Base-by-base conservation (phyloP, 2,113 vertebrate genomes). In the Paracanthobrama guichenoti region DNA sequence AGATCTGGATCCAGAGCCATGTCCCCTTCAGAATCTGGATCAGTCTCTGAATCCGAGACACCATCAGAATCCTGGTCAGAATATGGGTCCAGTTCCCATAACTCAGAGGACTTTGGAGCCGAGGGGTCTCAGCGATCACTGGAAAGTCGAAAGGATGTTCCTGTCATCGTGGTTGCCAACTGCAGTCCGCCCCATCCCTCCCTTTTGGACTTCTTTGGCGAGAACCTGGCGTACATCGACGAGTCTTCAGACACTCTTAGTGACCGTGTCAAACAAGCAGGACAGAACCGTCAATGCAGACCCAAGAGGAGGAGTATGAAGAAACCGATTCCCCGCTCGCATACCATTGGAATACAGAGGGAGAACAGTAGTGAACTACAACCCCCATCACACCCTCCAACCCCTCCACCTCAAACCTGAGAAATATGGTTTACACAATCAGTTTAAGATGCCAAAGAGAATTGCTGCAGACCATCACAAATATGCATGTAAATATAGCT, bases 181-280 rank as follows among this genome's bases (percentile, higher is more conserved):
- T 59, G 83, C 42, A 4, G 74, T 78, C 39, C 57, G 6, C 62
- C 90, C 86, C 62, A 86, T 46, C 31, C 85, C 48, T 88, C 87
- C 85, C 55, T 86, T 62, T 88, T 97, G 79, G 96, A 96, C 79
- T 97, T 96, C 88, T 93, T 95, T 7, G 95, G 95, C 18, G 96
- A 96, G 90, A 96, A 96, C 84, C 85, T 97, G 88, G 96, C 96
- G 0, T 97, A 96, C 88, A 97, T 97, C 0, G 97, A 97, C 2
- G 96, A 96, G 93, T 97, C 96, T 4, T 97, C 96, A 0, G 97
- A 97, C 84, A 92, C 95, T 1, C 94, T 95, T 87, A 97, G 96
- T 11, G 96, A 96, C 83, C 91, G 85, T 0, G 67, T 74, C 31
- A 90, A 91, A 87, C 35, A 87, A 26, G 26, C 69, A 13, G 66